phyloP scores from a whole-genome alignment of 2,888 invertebrate species.

The Andrena bicolor region DNA sequence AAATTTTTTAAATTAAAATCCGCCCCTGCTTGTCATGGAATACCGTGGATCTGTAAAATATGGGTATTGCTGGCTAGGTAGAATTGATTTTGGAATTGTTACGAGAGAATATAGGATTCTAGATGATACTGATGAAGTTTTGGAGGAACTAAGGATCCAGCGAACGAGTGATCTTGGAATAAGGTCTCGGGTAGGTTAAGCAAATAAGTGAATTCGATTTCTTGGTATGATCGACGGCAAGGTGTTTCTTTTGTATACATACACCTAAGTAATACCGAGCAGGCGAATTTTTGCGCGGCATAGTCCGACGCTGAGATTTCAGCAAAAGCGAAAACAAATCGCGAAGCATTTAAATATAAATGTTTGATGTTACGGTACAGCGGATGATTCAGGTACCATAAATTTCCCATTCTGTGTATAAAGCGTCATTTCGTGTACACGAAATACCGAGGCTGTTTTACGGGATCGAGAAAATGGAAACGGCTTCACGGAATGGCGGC shows the following conservation, averaged over 20 bases:
- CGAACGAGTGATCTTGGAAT: not conserved
- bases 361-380: not conserved
- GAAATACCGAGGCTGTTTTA: not conserved
- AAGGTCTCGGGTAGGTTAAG: constrained; percentile 18
- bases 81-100: too few relatives aligned
- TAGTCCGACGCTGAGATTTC: not conserved
- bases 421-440: not conserved
- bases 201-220: constrained; percentile 13
- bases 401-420: constrained; percentile 1
- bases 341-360: constrained; percentile 23
- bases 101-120: too few relatives aligned
- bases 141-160: too few relatives aligned
- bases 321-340: constrained; percentile 22
- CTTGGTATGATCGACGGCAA: not conserved
- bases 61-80: too few relatives aligned
- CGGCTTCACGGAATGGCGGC: too few relatives aligned
- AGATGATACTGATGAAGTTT: too few relatives aligned
- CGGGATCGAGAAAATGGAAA: not conserved
- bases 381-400: not conserved
- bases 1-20: too few relatives aligned
- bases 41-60: too few relatives aligned
- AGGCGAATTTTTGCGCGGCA: not conserved
- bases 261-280: not conserved
- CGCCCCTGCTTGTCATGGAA: too few relatives aligned
- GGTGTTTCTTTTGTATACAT: not conserved